phyloP scores from a whole-genome alignment of 2,888 invertebrate genomes.

The Dicyrtoma fusca region DNA sequence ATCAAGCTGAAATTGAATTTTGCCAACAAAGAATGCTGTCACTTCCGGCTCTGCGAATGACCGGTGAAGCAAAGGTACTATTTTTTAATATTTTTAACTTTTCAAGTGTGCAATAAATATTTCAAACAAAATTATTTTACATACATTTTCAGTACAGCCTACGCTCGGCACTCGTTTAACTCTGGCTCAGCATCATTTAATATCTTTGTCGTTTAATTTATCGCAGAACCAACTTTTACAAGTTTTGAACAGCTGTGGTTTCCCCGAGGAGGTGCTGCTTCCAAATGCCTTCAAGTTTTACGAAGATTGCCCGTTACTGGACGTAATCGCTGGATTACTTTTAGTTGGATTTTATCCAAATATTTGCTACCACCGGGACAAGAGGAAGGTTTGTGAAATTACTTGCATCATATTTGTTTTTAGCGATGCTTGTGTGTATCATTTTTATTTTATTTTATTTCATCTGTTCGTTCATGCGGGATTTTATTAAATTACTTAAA shows the following conservation, averaged over 20 bases:
- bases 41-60: conserved; percentile 84
- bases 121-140: conserved; percentile 30
- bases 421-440: neutral
- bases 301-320: conserved; percentile 77
- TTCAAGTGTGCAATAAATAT: neutral
- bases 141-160: no score
- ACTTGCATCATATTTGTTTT: neutral
- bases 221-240: conserved; percentile 69
- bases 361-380: conserved; percentile 93
- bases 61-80: conserved; percentile 82
- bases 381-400: conserved; percentile 72
- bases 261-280: conserved; percentile 83
- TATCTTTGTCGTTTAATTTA: no score
- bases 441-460: neutral
- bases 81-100: neutral
- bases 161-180: no score
- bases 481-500: neutral
- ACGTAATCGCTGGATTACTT: conserved; percentile 81
- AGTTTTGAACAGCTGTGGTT: conserved; percentile 74
- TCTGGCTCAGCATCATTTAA: no score
- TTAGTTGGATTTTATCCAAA: conserved; percentile 95
- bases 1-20: conserved; percentile 74
- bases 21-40: conserved; percentile 92
- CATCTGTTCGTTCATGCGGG: neutral
- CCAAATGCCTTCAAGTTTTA: conserved; percentile 74